Evolutionary conservation across 2,888 invertebrate species (phyloP), one percentile per base, ranked within the genome.

Genomic region (Selenia dentaria): DNA sequence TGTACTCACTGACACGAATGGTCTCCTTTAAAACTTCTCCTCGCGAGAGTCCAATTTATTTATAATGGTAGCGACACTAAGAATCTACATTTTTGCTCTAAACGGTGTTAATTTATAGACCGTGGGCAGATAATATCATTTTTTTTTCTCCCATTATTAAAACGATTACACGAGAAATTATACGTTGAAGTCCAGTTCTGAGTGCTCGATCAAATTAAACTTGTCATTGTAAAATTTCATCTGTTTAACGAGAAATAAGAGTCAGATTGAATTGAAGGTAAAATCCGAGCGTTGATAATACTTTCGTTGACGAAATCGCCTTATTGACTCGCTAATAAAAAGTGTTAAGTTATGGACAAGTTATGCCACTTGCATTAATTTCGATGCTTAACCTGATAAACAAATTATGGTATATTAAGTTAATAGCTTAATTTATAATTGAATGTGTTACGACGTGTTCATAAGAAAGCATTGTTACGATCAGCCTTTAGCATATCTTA

Each of bases 71-170:
- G 87, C 86, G 85, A 87, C 86, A 86, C 83, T 86, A 85, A 87
- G 83, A 81, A 82, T 87, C 86, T 89, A 89, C 88, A 87, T 88
- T 89, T 87, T 90, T 80, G 89, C 90, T 89, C 85, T 90, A 90
- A 90, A 89, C 85, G 88, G 89, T 87, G 90, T 90, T 90, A 90
- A 90, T 90, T 90, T 90, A 90, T 90, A 88, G 83, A 89, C 85
- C 83, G 89, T 89, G 89, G 88, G 89, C 84, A 90, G 90, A 90
- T 90, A 90, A 90, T 90, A 90, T 89, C 88, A 83, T 83, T 86
- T 89, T 91, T n/a, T 82, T 89, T 90, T 82, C 78, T 79, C 74
- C 81, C 89, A 88, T 90, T 89, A 90, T 89, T 84, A 80, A 88
- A 85, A 79, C 89, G 87, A 90, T 90, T 90, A 90, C 90, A 90